Base-by-base conservation (phyloP, 2,113 vertebrate species). In the Hippoglossus stenolepis region DNA sequence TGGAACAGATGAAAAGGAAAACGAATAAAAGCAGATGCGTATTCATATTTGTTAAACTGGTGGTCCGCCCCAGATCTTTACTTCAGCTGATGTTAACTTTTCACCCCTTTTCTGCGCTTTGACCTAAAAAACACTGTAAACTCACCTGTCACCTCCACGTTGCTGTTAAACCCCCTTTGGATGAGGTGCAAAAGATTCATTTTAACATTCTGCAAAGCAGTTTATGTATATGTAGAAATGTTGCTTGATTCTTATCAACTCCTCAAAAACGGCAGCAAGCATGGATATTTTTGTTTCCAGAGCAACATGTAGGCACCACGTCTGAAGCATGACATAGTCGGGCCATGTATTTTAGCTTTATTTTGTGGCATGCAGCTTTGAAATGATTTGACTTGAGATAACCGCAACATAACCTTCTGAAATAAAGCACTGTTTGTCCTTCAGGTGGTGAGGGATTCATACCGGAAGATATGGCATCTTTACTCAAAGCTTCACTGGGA, bases 401-500 rank as follows among this genome's bases (percentile, higher is more conserved):
- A 62, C 18, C 17, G 15, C 51, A 54, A 54, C 58, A 10, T 53
- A n/a, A 54, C 20, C 51, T 10, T 10, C 51, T 73, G 31, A 43
- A 47, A 17, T 43, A 60, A 74, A 68, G 3, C 65, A 35, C 54
- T 0, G 13, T 84, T 54, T 90, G 56, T 90, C 64, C 80, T 90
- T 56, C 73, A 99, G 97, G 95, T 86, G 95, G 91, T 51, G 96
- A 96, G 86, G 96, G 96, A 35, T 88, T 83, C 76, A 94, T 98
- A 89, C 95, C 96, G 72, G 93, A 96, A 88, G 96, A 99, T 86
- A 97, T 99, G 94, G 97, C 97, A n/a, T 96, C 96, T 0, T 90
- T 99, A 85, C 90, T 99, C 51, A 99, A 97, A 94, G 95, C 95
- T 15, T 97, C 97, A 0, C 91, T 99, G 88, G 97, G 97, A 86